Base-by-base conservation (phyloP, 2,797 vertebrate species). In the Coranthus polyacanthus region DNA sequence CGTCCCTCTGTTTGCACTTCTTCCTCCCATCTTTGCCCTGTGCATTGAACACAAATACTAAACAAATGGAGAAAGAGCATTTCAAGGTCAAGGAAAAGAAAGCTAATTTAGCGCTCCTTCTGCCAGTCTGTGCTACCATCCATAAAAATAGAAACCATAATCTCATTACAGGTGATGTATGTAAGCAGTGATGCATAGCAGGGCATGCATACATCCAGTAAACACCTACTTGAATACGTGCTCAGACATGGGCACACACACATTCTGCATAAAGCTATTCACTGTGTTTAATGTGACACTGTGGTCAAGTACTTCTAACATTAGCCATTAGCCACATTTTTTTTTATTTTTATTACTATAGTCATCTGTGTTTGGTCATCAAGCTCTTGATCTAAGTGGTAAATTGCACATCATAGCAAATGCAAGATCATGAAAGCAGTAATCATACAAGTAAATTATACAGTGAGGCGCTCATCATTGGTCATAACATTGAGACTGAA, bases 121-220 rank as follows among this genome's bases (percentile, higher is more conserved):
- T 21, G 37, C 54, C 37, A 37, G 39, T 32, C 20, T 45, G 34
- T 16, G 24, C 41, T 16, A 26, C 32, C 39, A 58, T 36, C 32
- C 39, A 58, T 51, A 62, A 50, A 72, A 53, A 69, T 52, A 58
- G 24, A 44, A 49, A 11, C 21, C 9, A 12, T 78, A 75, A 86
- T 76, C 70, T 84, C 54, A 70, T 79, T 83, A 79, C 42, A 58
- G 49, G 57, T 53, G 68, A 75, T 71, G 37, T 49, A 74, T n/a
- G n/a, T n/a, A 75, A 74, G 57, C 77, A 71, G 41, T 5, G 55
- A 71, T 73, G 74, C 73, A 72, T 53, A 67, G 47, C 53, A 60
- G 61, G 29, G 57, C 50, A 62, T 13, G 49, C 54, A 53, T 36
- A 22, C 52, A 63, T 54, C 43, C 72, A 73, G 60, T 84, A 74